These are phyloP conservation scores for Lethrus apterus DNA, from an alignment of 1,140 invertebrate species.

Conservation along the genomic window DNA sequence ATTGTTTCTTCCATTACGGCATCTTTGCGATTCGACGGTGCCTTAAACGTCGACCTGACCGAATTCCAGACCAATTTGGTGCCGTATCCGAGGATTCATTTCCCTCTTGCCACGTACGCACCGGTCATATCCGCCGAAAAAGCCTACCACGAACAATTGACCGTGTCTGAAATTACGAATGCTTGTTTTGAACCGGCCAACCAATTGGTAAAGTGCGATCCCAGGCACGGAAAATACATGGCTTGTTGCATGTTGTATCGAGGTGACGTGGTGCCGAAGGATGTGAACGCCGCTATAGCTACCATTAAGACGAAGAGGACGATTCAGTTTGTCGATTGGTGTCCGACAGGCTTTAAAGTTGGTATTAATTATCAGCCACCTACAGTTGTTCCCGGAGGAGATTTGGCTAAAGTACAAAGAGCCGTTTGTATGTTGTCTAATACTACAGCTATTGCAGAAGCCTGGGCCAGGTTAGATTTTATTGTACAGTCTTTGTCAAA, in stretches of 20 bases:
- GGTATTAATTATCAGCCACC: constrained; percentile 77
- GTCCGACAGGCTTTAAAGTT: constrained; percentile 72
- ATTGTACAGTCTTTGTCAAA: neutral
- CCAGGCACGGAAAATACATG: constrained; percentile 76
- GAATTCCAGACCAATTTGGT: constrained; percentile 87
- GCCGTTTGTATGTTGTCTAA: constrained; percentile 84
- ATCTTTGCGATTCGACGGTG: constrained; percentile 79
- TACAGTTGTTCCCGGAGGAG: constrained; percentile 70
- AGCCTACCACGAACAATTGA: constrained; percentile 72
- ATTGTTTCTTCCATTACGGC: constrained; percentile 81
- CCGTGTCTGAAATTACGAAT: constrained; percentile 73
- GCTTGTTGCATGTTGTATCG: constrained; percentile 79
- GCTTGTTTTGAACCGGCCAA: constrained; percentile 75
- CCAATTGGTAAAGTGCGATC: constrained; percentile 83
- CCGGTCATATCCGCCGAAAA: constrained; percentile 75
- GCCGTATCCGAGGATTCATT: constrained; percentile 74
- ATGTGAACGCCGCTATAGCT: constrained; percentile 82
- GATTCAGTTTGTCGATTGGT: constrained; percentile 79
- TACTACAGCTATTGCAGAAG: constrained; percentile 81
- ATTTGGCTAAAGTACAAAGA: constrained; percentile 76
- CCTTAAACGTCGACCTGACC: constrained; percentile 80
- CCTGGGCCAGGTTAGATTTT: constrained; percentile 57
- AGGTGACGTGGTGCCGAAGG: constrained; percentile 67
- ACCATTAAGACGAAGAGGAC: constrained; percentile 83
- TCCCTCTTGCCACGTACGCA: constrained; percentile 70